phyloP scores from a whole-genome alignment of 35 echinoderm and acorn worm species.

The Strongylocentrotus purpuratus region DNA sequence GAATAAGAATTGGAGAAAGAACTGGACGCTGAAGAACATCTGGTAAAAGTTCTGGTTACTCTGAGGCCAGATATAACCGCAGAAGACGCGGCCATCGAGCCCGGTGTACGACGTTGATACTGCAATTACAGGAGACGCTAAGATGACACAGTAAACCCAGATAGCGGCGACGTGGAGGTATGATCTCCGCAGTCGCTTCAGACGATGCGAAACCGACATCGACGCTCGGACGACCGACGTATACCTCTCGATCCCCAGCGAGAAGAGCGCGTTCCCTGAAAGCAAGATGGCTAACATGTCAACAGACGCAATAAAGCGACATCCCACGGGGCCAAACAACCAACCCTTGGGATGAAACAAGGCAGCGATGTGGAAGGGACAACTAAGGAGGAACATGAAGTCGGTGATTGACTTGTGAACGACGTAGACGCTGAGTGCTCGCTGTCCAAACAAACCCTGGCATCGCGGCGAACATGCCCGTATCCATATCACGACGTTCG shows the following conservation, averaged over 20 bases:
- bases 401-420: slow-evolving; percentile 54
- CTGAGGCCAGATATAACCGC: slow-evolving; percentile 60
- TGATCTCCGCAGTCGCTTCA: neutral
- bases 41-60: slow-evolving; percentile 53
- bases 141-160: slow-evolving; percentile 51
- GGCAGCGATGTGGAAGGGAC: slow-evolving; percentile 42
- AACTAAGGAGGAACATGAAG: neutral
- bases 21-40: slow-evolving; percentile 55
- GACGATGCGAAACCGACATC: neutral
- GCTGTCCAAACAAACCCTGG: slow-evolving; percentile 55
- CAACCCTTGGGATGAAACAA: slow-evolving; percentile 44
- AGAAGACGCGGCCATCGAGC: neutral
- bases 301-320: slow-evolving; percentile 24
- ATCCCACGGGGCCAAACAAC: neutral
- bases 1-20: slow-evolving; percentile 34
- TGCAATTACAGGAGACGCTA: slow-evolving; percentile 35
- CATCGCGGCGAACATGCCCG: slow-evolving; percentile 24
- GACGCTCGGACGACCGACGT: slow-evolving; percentile 27
- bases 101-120: neutral
- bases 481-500: slow-evolving; percentile 17
- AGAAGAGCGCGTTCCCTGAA: slow-evolving; percentile 35
- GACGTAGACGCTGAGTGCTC: slow-evolving; percentile 52
- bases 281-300: slow-evolving; percentile 44
- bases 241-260: slow-evolving; percentile 41
- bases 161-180: slow-evolving; percentile 42